phyloP scores from a whole-genome alignment of 2,888 invertebrate genomes.

The Eupsilia transversa region DNA sequence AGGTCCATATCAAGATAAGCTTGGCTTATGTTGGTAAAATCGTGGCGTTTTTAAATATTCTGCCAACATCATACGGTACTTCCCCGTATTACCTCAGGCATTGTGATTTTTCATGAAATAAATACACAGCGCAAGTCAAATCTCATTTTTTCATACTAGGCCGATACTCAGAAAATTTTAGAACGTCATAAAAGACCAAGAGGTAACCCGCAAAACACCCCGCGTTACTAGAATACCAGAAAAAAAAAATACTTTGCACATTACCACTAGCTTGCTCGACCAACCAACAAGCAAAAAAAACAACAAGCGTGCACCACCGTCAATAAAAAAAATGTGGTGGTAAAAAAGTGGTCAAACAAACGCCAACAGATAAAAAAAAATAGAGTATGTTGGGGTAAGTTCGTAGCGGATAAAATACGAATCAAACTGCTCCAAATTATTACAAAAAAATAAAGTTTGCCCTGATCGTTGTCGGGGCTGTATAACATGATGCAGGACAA shows the following conservation, averaged over 20 bases:
- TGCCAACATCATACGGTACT: not conserved
- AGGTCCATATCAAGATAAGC: not conserved
- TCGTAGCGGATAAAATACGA: not conserved
- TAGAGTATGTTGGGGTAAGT: not conserved
- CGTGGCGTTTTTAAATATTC: not conserved
- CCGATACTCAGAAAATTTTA: not conserved
- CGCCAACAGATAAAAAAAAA: not conserved
- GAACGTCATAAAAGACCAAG: not conserved
- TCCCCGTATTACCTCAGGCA: not conserved
- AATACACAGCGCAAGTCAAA: not conserved
- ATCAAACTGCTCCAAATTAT: not conserved
- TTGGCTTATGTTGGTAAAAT: not conserved
- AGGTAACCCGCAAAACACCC: not conserved
- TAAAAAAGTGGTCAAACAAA: not conserved
- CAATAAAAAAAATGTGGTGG: not conserved
- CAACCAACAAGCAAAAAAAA: not conserved
- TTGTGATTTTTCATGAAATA: not conserved
- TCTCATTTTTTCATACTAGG: not conserved
- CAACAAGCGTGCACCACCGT: not conserved
- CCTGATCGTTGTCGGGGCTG: not conserved
- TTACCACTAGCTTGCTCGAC: not conserved
- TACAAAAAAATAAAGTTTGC: not conserved
- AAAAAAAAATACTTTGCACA: not conserved
- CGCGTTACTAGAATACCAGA: conserved; percentile 6
- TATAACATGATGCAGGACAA: not conserved